phyloP scores from a whole-genome alignment of 1,140 invertebrate genomes.

The Cydia strobilella region DNA sequence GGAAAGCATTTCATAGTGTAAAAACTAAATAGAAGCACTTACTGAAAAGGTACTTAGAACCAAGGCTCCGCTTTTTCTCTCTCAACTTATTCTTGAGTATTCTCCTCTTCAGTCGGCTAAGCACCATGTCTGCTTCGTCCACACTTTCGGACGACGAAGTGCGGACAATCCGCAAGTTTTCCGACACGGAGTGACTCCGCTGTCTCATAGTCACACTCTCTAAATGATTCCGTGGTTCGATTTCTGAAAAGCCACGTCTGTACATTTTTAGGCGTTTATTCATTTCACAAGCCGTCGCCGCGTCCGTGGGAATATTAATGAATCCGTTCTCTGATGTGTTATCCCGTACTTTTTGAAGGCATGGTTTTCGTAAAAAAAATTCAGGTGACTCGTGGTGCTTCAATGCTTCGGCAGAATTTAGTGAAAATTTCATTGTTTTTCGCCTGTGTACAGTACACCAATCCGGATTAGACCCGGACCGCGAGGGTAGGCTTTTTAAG shows the following conservation, averaged over 20 bases:
- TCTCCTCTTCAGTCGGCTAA: constrained; percentile 75
- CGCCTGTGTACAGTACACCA: constrained; percentile 64
- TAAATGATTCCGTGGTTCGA: constrained; percentile 57
- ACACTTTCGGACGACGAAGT: constrained; percentile 78
- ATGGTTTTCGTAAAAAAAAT: constrained; percentile 48
- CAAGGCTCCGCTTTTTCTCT: constrained; percentile 65
- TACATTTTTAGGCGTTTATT: constrained; percentile 76
- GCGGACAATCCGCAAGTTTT: constrained; percentile 53
- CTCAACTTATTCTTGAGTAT: constrained; percentile 77
- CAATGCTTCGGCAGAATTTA: constrained; percentile 52
- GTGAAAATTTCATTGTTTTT: constrained; percentile 55
- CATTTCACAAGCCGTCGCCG: constrained; percentile 70
- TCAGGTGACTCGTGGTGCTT: constrained; percentile 48
- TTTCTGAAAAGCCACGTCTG: constrained; percentile 74
- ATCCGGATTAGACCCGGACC: constrained; percentile 66
- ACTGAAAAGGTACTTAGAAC: constrained; percentile 55
- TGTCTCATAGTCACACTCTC: constrained; percentile 54
- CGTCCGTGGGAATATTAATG: constrained; percentile 69
- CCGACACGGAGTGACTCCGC: constrained; percentile 66
- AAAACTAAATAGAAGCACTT: constrained; percentile 34
- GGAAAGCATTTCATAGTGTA: background rate
- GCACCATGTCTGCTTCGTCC: constrained; percentile 76
- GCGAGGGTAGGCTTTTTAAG: constrained; percentile 74
- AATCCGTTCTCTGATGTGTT: constrained; percentile 65
- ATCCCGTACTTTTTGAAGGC: constrained; percentile 49